A percentile compares a stretch with the other conserved stretches of the same genome.
Conservation (phyloP, 2,113 vertebrate genomes). For the Neotragus moschatus region DNA sequence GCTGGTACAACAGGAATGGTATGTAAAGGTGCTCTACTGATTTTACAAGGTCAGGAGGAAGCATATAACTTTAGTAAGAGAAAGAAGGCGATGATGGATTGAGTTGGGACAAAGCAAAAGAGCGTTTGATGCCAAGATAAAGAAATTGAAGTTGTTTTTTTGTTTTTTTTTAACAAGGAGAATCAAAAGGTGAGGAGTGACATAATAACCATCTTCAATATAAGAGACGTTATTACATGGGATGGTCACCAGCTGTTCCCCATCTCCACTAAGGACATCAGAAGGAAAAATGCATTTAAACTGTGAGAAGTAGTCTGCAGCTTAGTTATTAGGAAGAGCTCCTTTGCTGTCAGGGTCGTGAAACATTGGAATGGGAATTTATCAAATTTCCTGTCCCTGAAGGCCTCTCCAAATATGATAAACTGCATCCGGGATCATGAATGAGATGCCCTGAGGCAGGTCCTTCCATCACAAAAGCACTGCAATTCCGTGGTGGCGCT, state of each 20-base stretch:
- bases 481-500: neutral
- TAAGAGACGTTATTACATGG: slow-evolving; percentile 30
- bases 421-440: neutral
- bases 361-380: slow-evolving; percentile 40
- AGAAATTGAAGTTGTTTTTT: slow-evolving; percentile 6
- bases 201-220: slow-evolving; percentile 15
- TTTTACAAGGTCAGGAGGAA: neutral
- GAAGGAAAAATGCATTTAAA: slow-evolving; percentile 19
- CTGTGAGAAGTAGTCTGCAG: neutral
- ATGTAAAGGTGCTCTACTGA: neutral
- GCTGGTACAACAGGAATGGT: neutral
- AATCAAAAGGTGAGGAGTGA: neutral
- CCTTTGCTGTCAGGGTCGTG: neutral
- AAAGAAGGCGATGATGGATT: neutral
- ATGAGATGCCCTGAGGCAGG: neutral
- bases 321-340: slow-evolving; percentile 30
- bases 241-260: slow-evolving; percentile 59
- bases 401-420: slow-evolving; percentile 28
- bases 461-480: neutral
- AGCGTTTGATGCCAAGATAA: neutral
- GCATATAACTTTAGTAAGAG: slow-evolving; percentile 23
- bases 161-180: neutral
- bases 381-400: slow-evolving; percentile 48
- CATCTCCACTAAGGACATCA: slow-evolving; percentile 9
- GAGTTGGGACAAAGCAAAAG: slow-evolving; percentile 33